These are phyloP conservation scores for Mellilla xanthometata DNA, from an alignment of 2,888 invertebrate species.

Conservation along the genomic window DNA sequence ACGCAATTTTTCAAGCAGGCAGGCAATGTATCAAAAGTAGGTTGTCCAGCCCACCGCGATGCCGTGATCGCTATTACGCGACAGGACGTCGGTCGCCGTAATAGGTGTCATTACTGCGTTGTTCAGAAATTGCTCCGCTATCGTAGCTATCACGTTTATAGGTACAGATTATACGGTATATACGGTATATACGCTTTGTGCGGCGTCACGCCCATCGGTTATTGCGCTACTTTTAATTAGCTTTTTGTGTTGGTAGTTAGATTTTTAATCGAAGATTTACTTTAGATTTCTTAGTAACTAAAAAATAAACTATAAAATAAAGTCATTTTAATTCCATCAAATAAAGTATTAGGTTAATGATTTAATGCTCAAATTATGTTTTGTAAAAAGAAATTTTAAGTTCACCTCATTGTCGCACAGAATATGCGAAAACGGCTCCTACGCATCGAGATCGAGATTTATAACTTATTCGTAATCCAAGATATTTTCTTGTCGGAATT, in stretches of 20 bases:
- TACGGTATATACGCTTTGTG: slow-evolving; percentile 56
- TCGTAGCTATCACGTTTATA: slow-evolving; percentile 79
- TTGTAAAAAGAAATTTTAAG: too few relatives aligned
- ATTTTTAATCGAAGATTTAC: too few relatives aligned
- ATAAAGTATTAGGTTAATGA: too few relatives aligned
- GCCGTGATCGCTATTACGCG: slow-evolving; percentile 61
- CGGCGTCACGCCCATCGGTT: slow-evolving; percentile 41
- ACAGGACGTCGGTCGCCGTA: slow-evolving; percentile 69
- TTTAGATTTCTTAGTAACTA: too few relatives aligned
- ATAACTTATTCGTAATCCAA: too few relatives aligned
- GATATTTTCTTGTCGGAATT: too few relatives aligned
- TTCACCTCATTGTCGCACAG: too few relatives aligned
- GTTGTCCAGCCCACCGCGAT: slow-evolving; percentile 54
- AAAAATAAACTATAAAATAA: too few relatives aligned
- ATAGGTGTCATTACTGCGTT: slow-evolving; percentile 80
- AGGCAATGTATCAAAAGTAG: slow-evolving; percentile 53
- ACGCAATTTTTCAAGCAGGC: slow-evolving; percentile 19
- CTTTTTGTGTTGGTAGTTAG: slow-evolving; percentile 22
- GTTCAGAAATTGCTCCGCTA: slow-evolving; percentile 80
- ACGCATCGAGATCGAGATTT: too few relatives aligned
- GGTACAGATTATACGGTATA: slow-evolving; percentile 77
- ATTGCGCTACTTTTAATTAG: slow-evolving; percentile 52
- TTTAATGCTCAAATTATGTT: too few relatives aligned
- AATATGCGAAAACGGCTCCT: too few relatives aligned
- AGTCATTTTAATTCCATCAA: too few relatives aligned